Conservation (phyloP, 1,140 invertebrate species). For the Agrypnia vestita region DNA sequence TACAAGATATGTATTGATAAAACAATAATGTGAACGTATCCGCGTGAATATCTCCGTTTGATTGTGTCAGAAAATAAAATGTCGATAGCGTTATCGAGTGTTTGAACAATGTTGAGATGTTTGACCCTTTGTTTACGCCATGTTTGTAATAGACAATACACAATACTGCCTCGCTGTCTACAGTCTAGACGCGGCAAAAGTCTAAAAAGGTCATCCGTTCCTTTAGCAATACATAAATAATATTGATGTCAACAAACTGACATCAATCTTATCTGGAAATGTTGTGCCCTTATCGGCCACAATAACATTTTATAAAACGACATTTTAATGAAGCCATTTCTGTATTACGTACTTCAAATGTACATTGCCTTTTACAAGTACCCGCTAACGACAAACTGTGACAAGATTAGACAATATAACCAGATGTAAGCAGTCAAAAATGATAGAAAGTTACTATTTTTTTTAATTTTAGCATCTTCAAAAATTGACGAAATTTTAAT, state of each 20-base stretch:
- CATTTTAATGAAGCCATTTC: neutral
- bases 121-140: slow-evolving; percentile 6
- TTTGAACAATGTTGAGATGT: slow-evolving; percentile 1
- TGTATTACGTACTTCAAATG: neutral
- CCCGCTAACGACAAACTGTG: too few relatives aligned
- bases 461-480: too few relatives aligned
- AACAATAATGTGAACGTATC: neutral
- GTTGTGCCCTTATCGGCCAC: neutral
- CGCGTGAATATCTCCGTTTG: slow-evolving; percentile 17
- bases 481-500: too few relatives aligned
- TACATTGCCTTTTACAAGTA: too few relatives aligned
- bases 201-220: neutral
- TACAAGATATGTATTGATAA: too few relatives aligned
- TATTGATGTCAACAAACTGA: slow-evolving; percentile 15
- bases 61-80: slow-evolving; percentile 19
- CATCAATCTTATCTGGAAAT: slow-evolving; percentile 18
- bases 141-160: neutral
- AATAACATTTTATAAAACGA: neutral
- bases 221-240: neutral
- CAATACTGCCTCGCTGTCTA: neutral
- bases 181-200: neutral
- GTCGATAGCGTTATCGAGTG: slow-evolving; percentile 7
- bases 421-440: too few relatives aligned
- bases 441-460: too few relatives aligned
- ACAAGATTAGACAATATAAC: too few relatives aligned